Conservation (phyloP, 2,797 vertebrate genomes). For the Macropus fuliginosus region DNA sequence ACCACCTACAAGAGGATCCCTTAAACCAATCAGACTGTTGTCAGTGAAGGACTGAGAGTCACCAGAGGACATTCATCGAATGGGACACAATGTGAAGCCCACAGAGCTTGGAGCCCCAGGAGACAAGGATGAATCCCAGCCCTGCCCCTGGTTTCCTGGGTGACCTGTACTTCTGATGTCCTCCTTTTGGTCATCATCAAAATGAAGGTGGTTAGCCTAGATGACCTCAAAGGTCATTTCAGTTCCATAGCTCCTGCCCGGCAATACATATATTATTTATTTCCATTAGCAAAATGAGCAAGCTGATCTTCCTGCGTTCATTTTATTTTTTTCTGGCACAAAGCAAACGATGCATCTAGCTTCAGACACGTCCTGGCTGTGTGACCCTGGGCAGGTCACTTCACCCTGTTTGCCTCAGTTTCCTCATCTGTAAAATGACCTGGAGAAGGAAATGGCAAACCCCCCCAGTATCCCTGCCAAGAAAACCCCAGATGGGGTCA, state of each 20-base stretch:
- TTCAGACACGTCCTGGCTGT: background rate
- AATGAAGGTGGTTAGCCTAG: background rate
- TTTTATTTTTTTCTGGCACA: background rate
- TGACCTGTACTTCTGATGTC: background rate
- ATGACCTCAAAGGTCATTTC: background rate
- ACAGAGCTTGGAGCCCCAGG: background rate
- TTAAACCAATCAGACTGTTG: background rate
- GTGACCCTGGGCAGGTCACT: background rate
- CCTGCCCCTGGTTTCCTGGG: background rate
- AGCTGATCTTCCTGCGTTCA: background rate
- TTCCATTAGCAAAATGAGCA: background rate
- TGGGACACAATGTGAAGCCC: background rate
- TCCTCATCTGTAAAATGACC: background rate
- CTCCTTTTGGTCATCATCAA: background rate
- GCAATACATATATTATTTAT: background rate
- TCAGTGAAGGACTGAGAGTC: background rate
- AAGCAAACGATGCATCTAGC: background rate
- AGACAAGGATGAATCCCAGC: fast-evolving
- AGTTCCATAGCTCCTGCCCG: background rate
- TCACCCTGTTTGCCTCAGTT: background rate
- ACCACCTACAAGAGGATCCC: background rate
- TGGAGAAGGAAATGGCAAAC: background rate
- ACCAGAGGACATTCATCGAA: background rate
- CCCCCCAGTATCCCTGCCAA: background rate
- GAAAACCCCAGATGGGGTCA: background rate